Base-by-base conservation (phyloP, 2,888 invertebrate genomes). In the Euclidia mi region DNA sequence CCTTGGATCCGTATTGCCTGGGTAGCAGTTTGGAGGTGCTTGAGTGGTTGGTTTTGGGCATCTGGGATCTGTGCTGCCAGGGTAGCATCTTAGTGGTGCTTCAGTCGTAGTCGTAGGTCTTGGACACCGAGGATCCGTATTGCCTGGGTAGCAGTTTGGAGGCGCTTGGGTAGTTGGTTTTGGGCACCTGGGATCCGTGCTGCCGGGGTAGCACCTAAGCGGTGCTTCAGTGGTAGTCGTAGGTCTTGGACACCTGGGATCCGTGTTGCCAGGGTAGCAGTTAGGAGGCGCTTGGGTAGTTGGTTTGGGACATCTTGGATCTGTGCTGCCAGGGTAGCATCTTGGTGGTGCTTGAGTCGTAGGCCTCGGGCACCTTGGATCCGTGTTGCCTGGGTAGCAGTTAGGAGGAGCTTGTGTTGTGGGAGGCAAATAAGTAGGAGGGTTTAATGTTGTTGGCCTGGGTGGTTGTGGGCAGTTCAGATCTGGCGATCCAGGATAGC, bases 301-400 rank as follows among this genome's bases (percentile, higher is more conserved):
- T 2, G 76, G 75, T 9, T 71, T 76, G 0, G 79, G 78, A n/a
- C 78, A 76, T 2, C 74, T 53, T 2, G 85, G 82, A 64, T 91
- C 90, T 4, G 65, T 73, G 3, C 82, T 84, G 15, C 90, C 90
- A 2, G 91, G 91, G 63, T 61, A 84, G 38, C 85, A 85, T 0
- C 32, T 44, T 0, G 73, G 76, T 3, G 71, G 57, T 2, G 51
- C 63, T 3, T 75, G 72, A 3, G 81, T 75, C 1, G 79, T 72
- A 1, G 79, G 73, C 20, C 58, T 64, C 0, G 85, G 87, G 55
- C 90, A 90, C 28, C 83, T 71, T 0, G 86, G 82, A 68, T 90
- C 89, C 3, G 65, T 71, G 4, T 81, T 84, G 20, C 89, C 90
- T 7, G 90, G 90, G 56, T 57, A 83, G 32, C 84, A 83, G 1